Evolutionary conservation across 2,888 invertebrate genomes (phyloP).

Genomic region (Xestoiulus laeticollis): DNA sequence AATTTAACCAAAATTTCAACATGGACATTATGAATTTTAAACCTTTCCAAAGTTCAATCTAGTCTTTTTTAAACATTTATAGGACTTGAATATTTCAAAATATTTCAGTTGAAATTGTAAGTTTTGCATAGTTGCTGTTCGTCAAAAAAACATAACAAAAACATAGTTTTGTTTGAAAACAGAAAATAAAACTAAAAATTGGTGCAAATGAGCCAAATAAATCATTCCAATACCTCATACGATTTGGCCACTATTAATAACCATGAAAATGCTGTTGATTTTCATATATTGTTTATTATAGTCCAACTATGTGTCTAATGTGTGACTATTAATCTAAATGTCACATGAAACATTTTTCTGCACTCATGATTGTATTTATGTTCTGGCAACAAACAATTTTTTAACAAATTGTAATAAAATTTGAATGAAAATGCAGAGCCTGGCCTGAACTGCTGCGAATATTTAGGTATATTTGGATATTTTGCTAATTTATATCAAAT

Average conservation of each 20-base stretch:
- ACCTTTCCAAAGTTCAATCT: too few species aligned
- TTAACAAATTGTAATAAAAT: too few species aligned
- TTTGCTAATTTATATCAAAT: background rate
- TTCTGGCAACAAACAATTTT: background rate
- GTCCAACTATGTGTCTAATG: background rate
- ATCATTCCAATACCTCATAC: background rate
- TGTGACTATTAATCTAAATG: background rate
- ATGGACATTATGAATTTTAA: too few species aligned
- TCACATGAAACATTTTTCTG: background rate
- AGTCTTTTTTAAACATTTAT: too few species aligned
- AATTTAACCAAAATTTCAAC: too few species aligned
- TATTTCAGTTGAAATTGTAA: too few species aligned
- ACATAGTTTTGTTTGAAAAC: too few species aligned
- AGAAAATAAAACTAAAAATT: too few species aligned
- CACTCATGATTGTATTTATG: background rate
- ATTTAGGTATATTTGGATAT: background rate
- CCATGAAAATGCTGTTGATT: background rate
- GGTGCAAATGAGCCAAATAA: background rate
- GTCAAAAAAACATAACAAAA: too few species aligned
- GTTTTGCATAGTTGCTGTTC: too few species aligned
- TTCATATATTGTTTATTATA: background rate
- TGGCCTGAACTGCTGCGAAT: background rate
- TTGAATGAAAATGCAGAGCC: constrained; percentile 4
- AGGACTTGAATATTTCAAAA: too few species aligned
- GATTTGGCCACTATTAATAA: background rate